phyloP scores from a whole-genome alignment of 2,113 vertebrate species.

The Mastomys natalensis region DNA sequence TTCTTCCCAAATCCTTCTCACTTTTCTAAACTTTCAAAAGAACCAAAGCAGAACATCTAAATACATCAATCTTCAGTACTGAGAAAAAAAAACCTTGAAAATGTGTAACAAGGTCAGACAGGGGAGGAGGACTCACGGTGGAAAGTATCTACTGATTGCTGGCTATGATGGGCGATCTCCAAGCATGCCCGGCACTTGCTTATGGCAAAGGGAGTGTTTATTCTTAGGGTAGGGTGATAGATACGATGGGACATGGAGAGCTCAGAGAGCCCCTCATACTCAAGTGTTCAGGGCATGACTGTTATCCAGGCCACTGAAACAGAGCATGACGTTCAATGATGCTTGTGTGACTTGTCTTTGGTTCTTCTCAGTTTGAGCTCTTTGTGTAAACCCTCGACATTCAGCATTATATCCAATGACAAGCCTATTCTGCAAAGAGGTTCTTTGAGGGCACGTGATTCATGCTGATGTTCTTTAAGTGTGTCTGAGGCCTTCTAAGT shows the following conservation, averaged over 20 bases:
- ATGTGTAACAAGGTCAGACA: neutral
- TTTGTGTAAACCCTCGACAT: neutral
- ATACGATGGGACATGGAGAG: neutral
- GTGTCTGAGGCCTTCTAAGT: neutral
- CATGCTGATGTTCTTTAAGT: neutral
- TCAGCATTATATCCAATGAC: neutral
- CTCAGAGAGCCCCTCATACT: neutral
- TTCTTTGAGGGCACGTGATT: neutral
- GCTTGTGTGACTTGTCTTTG: neutral
- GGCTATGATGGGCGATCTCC: neutral
- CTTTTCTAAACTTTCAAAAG: neutral
- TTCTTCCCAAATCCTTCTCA: neutral
- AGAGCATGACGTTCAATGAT: neutral
- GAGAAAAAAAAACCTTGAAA: neutral
- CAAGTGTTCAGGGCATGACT: neutral
- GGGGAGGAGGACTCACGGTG: neutral
- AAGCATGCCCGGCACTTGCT: neutral
- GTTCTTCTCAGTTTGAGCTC: neutral
- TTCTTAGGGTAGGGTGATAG: neutral
- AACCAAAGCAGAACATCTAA: neutral
- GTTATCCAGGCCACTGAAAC: neutral
- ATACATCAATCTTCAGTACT: neutral
- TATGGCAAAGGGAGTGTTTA: neutral
- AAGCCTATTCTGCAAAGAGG: neutral
- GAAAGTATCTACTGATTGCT: neutral